These are phyloP conservation scores for Catamblyrhynchus diadema DNA, from an alignment of 2,797 vertebrate species.

Conservation along the genomic window DNA sequence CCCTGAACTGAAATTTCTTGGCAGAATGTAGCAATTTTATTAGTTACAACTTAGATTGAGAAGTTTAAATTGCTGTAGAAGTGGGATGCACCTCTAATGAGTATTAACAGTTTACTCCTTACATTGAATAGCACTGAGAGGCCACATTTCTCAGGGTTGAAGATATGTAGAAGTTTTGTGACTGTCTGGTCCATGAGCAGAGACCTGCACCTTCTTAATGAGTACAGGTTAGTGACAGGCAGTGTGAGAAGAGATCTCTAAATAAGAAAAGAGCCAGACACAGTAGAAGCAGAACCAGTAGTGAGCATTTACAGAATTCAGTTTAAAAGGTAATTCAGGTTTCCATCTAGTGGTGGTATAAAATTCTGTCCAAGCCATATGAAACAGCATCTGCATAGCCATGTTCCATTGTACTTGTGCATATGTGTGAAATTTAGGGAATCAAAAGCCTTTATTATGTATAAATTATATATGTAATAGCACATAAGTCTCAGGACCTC, in stretches of 20 bases:
- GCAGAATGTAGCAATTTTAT: neutral
- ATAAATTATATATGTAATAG: neutral
- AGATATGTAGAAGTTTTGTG: neutral
- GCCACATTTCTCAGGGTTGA: neutral
- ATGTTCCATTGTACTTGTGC: neutral
- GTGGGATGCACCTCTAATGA: neutral
- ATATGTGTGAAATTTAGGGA: neutral
- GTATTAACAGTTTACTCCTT: neutral
- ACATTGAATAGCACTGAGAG: neutral
- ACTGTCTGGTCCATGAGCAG: neutral
- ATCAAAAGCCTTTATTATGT: neutral
- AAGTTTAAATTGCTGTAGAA: neutral
- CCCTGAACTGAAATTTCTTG: neutral
- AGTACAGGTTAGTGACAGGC: neutral
- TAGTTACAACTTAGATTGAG: neutral
- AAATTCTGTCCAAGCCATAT: neutral
- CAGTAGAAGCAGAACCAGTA: neutral
- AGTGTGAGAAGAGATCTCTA: neutral
- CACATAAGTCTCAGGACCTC: neutral
- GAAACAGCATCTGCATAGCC: neutral
- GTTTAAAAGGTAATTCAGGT: conserved; percentile 35
- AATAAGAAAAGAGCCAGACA: neutral
- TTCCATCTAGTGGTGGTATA: conserved; percentile 66
- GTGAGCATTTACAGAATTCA: neutral
- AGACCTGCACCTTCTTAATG: neutral